Conservation (phyloP, 2,888 invertebrate genomes). For the Ennomos erosarius region DNA sequence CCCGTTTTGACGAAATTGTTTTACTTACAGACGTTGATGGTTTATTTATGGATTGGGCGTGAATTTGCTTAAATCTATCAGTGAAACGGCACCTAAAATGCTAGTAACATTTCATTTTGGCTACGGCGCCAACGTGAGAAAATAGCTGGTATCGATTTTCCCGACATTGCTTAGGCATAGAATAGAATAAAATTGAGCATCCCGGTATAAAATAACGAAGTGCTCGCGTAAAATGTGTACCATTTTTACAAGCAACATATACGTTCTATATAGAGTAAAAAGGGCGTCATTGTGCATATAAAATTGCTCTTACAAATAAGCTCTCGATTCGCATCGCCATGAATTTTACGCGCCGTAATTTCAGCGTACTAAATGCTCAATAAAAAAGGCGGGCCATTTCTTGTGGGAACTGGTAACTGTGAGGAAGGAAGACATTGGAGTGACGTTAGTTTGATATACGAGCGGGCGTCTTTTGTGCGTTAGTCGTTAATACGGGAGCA, state of each 20-base stretch:
- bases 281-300: slow-evolving; percentile 35
- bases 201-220: slow-evolving; percentile 21
- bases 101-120: too few species aligned
- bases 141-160: slow-evolving; percentile 6
- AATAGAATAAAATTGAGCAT: slow-evolving; percentile 25
- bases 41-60: slow-evolving; percentile 37
- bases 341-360: slow-evolving; percentile 75
- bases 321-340: slow-evolving; percentile 45
- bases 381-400: slow-evolving; percentile 76
- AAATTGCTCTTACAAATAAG: slow-evolving; percentile 42
- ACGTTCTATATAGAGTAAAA: slow-evolving; percentile 23
- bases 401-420: slow-evolving; percentile 70
- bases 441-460: slow-evolving; percentile 85
- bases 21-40: slow-evolving; percentile 55
- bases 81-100: too few species aligned
- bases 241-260: slow-evolving; percentile 23
- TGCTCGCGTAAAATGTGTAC: slow-evolving; percentile 10
- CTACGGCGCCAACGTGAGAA: too few species aligned
- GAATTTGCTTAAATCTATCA: slow-evolving; percentile 12
- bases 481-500: slow-evolving; percentile 77
- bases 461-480: slow-evolving; percentile 78
- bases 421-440: slow-evolving; percentile 83
- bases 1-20: slow-evolving; percentile 59
- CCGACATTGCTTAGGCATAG: slow-evolving; percentile 5
- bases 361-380: slow-evolving; percentile 74